Evolutionary conservation across 2,888 invertebrate species (phyloP).

Genomic region (Standfussiana lucernea): DNA sequence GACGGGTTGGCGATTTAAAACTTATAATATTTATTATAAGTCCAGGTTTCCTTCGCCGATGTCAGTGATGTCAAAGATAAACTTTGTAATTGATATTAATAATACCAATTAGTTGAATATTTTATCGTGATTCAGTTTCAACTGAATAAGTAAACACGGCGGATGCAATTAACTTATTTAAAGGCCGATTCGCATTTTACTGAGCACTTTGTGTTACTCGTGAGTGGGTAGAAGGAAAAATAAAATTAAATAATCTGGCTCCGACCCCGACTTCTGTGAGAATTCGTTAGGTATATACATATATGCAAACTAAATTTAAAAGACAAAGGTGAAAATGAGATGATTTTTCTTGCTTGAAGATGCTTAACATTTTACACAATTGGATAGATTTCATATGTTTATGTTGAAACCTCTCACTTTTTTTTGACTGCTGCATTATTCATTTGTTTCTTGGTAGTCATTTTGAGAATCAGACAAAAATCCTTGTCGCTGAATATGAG

Average conservation of each 20-base stretch:
- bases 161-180: slow-evolving; percentile 48
- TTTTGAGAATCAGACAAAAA: slow-evolving; percentile 1
- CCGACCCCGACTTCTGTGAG: not conserved
- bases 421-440: not conserved
- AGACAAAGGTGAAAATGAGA: not conserved
- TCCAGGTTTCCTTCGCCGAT: not conserved
- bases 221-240: slow-evolving; percentile 29
- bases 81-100: not conserved
- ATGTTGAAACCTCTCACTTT: not conserved
- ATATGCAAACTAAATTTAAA: not conserved
- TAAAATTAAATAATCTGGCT: slow-evolving; percentile 5
- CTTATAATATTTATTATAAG: too few species aligned
- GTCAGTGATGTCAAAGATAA: not conserved
- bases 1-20: not conserved
- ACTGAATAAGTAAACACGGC: not conserved
- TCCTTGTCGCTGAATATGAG: slow-evolving; percentile 34
- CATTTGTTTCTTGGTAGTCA: not conserved
- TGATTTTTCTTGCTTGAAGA: not conserved
- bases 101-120: slow-evolving; percentile 23
- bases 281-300: not conserved
- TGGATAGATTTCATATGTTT: not conserved
- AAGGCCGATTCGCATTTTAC: slow-evolving; percentile 22
- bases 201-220: not conserved
- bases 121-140: slow-evolving; percentile 16
- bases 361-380: not conserved